Evolutionary conservation across 2,888 invertebrate genomes (phyloP).

Genomic region (Atrina japonica): DNA sequence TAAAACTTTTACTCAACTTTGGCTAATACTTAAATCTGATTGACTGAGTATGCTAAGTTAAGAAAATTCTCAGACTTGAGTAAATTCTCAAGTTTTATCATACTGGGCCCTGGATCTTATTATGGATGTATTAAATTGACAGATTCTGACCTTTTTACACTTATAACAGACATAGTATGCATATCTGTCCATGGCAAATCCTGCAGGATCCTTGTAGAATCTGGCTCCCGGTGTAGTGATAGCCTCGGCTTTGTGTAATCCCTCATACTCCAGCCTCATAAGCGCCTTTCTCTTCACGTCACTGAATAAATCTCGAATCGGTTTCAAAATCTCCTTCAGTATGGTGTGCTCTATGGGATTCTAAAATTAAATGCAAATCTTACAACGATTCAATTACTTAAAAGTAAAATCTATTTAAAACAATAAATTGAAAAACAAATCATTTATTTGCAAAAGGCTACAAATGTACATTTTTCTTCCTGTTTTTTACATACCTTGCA

Average conservation of each 20-base stretch:
- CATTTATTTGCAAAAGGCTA: not conserved
- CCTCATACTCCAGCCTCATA: slow-evolving; percentile 98
- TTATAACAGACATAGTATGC: slow-evolving; percentile 99
- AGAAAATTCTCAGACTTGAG: too few species aligned
- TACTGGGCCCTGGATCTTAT: too few species aligned
- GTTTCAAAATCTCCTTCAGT: slow-evolving; percentile 88
- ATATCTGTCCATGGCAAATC: slow-evolving; percentile 97
- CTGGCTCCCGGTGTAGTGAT: slow-evolving; percentile 86
- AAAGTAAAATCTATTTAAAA: too few species aligned
- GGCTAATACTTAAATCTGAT: too few species aligned
- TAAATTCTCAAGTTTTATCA: too few species aligned
- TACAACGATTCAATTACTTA: too few species aligned
- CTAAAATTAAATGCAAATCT: slow-evolving; percentile 62
- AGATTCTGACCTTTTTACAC: slow-evolving; percentile 86
- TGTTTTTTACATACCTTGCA: slow-evolving; percentile 92
- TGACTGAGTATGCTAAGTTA: too few species aligned
- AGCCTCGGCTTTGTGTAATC: slow-evolving; percentile 88
- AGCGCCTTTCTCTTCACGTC: slow-evolving; percentile 96
- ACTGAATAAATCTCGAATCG: slow-evolving; percentile 90
- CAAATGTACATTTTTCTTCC: not conserved
- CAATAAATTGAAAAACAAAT: too few species aligned
- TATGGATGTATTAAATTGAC: too few species aligned
- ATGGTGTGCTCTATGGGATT: slow-evolving; percentile 90
- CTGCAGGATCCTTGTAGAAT: slow-evolving; percentile 90
- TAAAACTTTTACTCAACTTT: too few species aligned